Percentiles rank a stretch among this genome's conserved stretches.
Evolutionary conservation across 2,888 invertebrate species (phyloP).

Genomic region (Polydrusus tereticollis): DNA sequence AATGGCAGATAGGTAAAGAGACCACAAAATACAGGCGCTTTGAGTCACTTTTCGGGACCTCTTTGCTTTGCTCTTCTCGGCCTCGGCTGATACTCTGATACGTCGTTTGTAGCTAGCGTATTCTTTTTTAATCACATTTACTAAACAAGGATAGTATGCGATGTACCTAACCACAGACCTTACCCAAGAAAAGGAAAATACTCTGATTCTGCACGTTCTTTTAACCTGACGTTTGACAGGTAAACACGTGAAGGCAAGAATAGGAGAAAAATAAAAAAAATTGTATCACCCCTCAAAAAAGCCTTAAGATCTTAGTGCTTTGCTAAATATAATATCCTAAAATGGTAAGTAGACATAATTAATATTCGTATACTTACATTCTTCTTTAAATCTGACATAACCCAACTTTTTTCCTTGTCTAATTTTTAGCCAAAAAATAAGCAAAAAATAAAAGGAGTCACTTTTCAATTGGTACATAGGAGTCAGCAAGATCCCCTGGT

Average conservation of each 20-base stretch:
- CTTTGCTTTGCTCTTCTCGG: too few species aligned
- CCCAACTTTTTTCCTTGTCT: not conserved
- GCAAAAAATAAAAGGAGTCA: slow-evolving; percentile 90
- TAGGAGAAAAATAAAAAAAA: too few species aligned
- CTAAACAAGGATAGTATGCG: not conserved
- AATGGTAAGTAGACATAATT: slow-evolving; percentile 6
- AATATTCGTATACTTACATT: not conserved
- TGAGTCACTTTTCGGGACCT: too few species aligned
- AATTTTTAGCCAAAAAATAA: slow-evolving; percentile 72
- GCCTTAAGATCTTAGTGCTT: too few species aligned
- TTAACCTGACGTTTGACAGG: not conserved
- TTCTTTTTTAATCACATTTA: not conserved
- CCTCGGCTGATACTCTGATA: too few species aligned
- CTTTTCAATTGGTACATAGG: slow-evolving; percentile 92
- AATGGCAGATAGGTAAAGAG: too few species aligned
- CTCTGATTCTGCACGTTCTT: too few species aligned
- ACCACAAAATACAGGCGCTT: too few species aligned
- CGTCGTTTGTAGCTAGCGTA: too few species aligned
- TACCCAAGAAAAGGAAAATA: too few species aligned
- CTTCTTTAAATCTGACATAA: not conserved
- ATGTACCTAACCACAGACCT: too few species aligned
- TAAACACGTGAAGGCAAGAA: slow-evolving; percentile 13
- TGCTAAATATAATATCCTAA: not conserved
- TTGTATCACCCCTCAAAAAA: too few species aligned
- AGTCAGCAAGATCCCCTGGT: slow-evolving; percentile 94